Percentiles rank a stretch among this genome's conserved stretches.
These are phyloP conservation scores for Notocelia uddmanniana DNA, from an alignment of 2,888 invertebrate species.

Conservation along the genomic window DNA sequence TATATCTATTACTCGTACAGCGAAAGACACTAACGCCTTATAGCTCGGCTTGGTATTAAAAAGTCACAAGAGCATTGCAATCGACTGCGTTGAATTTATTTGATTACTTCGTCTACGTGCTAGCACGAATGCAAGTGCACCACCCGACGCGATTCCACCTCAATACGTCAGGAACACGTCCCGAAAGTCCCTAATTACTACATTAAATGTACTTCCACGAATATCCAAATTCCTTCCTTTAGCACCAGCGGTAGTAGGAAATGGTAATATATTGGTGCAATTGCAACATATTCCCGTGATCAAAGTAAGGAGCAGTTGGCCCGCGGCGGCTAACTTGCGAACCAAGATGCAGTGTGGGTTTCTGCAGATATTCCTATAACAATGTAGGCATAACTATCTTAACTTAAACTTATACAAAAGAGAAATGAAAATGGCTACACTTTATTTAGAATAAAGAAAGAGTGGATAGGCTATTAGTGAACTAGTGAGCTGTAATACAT, in stretches of 20 bases:
- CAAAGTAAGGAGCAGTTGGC: conserved; percentile 24
- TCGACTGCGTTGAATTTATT: no score
- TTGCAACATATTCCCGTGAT: conserved; percentile 16
- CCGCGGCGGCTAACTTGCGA: conserved; percentile 22
- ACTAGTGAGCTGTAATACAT: no score
- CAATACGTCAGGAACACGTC: background rate
- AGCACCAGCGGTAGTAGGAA: conserved; percentile 16
- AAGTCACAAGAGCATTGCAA: no score
- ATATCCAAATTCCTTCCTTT: background rate
- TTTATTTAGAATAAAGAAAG: no score
- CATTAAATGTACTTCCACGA: background rate
- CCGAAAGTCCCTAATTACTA: background rate
- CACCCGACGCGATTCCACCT: background rate
- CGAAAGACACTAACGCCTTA: no score
- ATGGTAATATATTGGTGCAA: conserved; percentile 13
- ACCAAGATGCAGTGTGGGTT: conserved; percentile 3
- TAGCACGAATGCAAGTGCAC: background rate
- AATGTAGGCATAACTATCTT: background rate
- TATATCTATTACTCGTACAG: no score
- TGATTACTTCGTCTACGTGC: background rate
- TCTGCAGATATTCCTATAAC: background rate
- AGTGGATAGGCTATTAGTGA: no score
- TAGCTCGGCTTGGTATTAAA: no score
- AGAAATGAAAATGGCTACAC: no score
- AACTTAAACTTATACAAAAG: no score